These are phyloP conservation scores for Melipona beecheii DNA, from an alignment of 2,888 invertebrate species.

Conservation along the genomic window DNA sequence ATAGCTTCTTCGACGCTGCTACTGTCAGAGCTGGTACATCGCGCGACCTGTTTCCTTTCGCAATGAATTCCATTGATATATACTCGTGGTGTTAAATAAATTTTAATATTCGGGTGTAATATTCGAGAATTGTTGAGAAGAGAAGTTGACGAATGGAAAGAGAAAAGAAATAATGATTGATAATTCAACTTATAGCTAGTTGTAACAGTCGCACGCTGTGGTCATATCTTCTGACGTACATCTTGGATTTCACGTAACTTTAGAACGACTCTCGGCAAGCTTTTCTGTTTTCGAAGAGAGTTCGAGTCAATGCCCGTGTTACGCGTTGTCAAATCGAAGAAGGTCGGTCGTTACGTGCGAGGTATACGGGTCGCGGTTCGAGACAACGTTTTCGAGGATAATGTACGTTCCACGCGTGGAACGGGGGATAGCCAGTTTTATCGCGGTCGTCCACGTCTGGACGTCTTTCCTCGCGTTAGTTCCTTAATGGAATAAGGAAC, in stretches of 20 bases:
- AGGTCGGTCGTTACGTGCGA: constrained; percentile 51
- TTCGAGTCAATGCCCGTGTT: constrained; percentile 36
- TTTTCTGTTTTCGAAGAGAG: constrained; percentile 28
- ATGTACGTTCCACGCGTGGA: constrained; percentile 19
- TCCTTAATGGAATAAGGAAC: background rate
- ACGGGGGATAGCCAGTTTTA: constrained; percentile 9
- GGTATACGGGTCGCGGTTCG: constrained; percentile 38
- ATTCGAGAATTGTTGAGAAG: no score
- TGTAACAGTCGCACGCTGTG: no score
- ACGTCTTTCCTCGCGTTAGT: background rate
- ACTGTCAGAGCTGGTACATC: no score
- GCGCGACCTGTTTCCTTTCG: no score
- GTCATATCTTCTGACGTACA: background rate
- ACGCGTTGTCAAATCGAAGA: constrained; percentile 51
- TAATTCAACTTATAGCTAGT: no score
- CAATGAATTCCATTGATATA: no score
- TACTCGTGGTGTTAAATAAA: no score
- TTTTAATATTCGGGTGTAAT: no score
- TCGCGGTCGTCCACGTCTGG: background rate
- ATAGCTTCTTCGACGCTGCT: background rate
- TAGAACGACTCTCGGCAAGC: background rate
- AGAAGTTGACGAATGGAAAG: no score
- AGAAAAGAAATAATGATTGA: no score
- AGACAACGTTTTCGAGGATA: constrained; percentile 26
- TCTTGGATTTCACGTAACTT: background rate